Conservation (phyloP, 2,797 vertebrate genomes). For the Halcyon badia region DNA sequence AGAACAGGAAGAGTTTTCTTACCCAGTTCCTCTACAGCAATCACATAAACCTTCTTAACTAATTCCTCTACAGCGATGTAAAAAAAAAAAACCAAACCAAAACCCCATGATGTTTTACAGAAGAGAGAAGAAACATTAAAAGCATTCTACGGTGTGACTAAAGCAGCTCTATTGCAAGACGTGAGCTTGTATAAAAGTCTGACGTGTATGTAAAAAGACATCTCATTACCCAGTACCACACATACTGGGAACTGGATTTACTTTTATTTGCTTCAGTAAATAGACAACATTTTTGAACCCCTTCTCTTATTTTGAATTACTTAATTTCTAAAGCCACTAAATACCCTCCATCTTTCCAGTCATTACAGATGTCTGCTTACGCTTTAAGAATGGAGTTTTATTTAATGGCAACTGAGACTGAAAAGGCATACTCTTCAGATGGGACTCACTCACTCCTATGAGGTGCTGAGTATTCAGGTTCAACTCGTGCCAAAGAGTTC, state of each 20-base stretch:
- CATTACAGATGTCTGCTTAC: not conserved
- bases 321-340: not conserved
- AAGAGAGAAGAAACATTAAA: not conserved
- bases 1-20: not conserved
- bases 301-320: not conserved
- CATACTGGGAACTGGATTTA: not conserved
- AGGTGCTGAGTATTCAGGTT: not conserved
- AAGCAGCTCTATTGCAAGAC: not conserved
- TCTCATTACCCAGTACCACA: not conserved
- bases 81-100: no score
- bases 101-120: fast-evolving
- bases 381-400: not conserved
- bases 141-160: not conserved
- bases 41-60: not conserved
- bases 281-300: not conserved
- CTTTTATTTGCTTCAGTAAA: not conserved
- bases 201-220: not conserved
- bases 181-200: not conserved
- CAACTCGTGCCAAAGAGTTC: not conserved
- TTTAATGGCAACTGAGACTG: not conserved
- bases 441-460: not conserved
- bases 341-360: not conserved
- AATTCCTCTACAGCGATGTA: not conserved
- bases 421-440: not conserved
- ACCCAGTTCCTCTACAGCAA: not conserved